Percentiles rank a stretch among this genome's conserved stretches.
These are phyloP conservation scores for Falco peregrinus DNA, from an alignment of 2,797 vertebrate genomes.

Conservation along the genomic window DNA sequence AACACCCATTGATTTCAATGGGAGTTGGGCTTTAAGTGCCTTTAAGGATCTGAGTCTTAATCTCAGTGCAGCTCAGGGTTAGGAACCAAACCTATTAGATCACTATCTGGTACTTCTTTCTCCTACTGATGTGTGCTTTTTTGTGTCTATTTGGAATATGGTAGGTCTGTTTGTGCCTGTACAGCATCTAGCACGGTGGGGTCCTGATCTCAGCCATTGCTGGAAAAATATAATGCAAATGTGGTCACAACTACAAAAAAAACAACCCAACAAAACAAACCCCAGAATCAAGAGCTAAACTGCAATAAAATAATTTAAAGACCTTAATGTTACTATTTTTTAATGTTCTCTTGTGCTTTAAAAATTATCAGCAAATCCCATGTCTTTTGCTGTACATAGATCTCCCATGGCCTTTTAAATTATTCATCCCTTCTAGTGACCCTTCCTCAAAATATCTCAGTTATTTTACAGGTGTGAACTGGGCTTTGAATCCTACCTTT, in stretches of 20 bases:
- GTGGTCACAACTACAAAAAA: background rate
- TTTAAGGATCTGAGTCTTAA: slow-evolving; percentile 37
- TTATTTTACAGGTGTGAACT: background rate
- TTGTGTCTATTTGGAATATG: background rate
- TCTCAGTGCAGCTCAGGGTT: background rate
- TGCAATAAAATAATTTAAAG: background rate
- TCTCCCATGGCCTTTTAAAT: background rate
- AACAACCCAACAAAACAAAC: no score
- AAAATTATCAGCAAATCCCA: background rate
- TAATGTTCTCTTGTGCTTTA: background rate
- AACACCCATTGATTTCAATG: slow-evolving; percentile 51
- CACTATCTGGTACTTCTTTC: background rate
- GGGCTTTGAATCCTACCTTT: background rate
- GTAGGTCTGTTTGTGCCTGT: background rate
- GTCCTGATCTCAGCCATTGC: background rate
- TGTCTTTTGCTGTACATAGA: background rate
- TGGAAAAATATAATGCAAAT: background rate
- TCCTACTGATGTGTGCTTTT: background rate
- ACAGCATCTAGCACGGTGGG: background rate
- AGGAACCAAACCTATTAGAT: background rate
- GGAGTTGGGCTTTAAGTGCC: background rate
- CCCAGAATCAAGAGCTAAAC: background rate
- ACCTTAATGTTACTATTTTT: background rate
- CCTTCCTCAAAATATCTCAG: background rate
- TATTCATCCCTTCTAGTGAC: background rate